These are phyloP conservation scores for Morpho deidamia DNA, from an alignment of 2,888 invertebrate genomes.

Conservation along the genomic window DNA sequence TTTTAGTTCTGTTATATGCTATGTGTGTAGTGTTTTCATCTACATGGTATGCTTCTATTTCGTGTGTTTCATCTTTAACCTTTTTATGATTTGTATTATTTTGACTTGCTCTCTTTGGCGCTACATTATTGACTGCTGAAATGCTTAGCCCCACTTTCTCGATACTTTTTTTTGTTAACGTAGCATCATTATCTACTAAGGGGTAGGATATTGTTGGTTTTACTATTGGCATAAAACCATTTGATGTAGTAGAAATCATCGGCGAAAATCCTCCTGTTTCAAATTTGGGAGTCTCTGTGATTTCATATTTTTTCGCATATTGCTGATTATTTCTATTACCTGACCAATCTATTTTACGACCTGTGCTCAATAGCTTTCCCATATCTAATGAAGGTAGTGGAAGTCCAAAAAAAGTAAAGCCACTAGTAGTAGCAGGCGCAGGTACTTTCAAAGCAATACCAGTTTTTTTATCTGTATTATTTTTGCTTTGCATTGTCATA, in stretches of 20 bases:
- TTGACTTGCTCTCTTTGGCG: conserved; percentile 40
- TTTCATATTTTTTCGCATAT: conserved; percentile 50
- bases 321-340: conserved; percentile 48
- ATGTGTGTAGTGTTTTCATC: conserved; percentile 62
- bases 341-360: conserved; percentile 68
- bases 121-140: conserved; percentile 39
- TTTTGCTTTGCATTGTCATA: conserved; percentile 44
- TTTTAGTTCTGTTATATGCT: conserved; percentile 65
- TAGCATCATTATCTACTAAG: conserved; percentile 33
- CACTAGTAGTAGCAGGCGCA: conserved; percentile 75
- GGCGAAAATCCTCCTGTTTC: conserved; percentile 89
- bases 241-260: conserved; percentile 82
- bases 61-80: conserved; percentile 66
- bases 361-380: conserved; percentile 79
- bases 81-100: conserved; percentile 58
- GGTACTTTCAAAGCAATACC: conserved; percentile 66
- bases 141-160: conserved; percentile 35
- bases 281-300: conserved; percentile 78
- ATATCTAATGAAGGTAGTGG: conserved; percentile 86
- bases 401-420: conserved; percentile 91
- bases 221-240: conserved; percentile 85
- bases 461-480: conserved; percentile 48
- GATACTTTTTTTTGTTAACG: conserved; percentile 37
- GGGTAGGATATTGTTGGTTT: conserved; percentile 49
- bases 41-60: conserved; percentile 58